These are phyloP conservation scores for Percina caprodes DNA, from an alignment of 2,113 vertebrate genomes.

Conservation along the genomic window DNA sequence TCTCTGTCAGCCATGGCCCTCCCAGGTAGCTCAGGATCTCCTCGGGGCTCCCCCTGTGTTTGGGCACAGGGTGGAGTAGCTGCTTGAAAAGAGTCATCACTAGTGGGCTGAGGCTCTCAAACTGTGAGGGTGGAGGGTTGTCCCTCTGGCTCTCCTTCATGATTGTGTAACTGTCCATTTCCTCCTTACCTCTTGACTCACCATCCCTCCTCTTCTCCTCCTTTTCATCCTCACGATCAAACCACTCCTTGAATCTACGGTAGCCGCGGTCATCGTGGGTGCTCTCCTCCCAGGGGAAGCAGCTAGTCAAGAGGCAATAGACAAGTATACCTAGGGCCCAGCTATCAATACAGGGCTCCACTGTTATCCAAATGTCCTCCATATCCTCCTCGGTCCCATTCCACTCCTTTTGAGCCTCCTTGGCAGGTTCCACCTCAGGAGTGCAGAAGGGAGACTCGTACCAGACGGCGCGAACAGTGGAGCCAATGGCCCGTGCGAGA, in stretches of 20 bases:
- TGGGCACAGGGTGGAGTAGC: slow-evolving; percentile 86
- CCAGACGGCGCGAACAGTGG: slow-evolving; percentile 81
- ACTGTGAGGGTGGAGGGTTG: slow-evolving; percentile 81
- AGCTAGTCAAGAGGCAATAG: slow-evolving; percentile 88
- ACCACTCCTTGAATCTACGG: slow-evolving; percentile 85
- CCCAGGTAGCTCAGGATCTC: slow-evolving; percentile 87
- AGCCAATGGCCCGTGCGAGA: slow-evolving; percentile 85
- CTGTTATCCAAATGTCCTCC: slow-evolving; percentile 81
- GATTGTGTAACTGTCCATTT: slow-evolving; percentile 34
- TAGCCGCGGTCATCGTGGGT: slow-evolving; percentile 85
- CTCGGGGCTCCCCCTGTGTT: slow-evolving; percentile 83
- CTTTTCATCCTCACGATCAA: slow-evolving; percentile 67
- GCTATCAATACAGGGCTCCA: slow-evolving; percentile 88
- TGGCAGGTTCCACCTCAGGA: slow-evolving; percentile 85
- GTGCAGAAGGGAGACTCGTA: slow-evolving; percentile 89
- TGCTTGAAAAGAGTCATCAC: slow-evolving; percentile 86
- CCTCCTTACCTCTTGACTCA: background rate
- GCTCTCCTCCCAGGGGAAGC: slow-evolving; percentile 91
- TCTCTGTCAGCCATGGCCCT: slow-evolving; percentile 82
- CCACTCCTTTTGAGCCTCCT: slow-evolving; percentile 48
- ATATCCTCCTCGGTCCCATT: slow-evolving; percentile 63
- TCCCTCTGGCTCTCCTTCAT: slow-evolving; percentile 48
- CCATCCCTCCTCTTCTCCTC: slow-evolving; percentile 14
- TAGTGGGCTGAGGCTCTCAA: slow-evolving; percentile 80
- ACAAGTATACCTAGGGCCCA: slow-evolving; percentile 91